Evolutionary conservation across 2,113 vertebrate species (phyloP).

Genomic region (Recurvirostra avosetta): DNA sequence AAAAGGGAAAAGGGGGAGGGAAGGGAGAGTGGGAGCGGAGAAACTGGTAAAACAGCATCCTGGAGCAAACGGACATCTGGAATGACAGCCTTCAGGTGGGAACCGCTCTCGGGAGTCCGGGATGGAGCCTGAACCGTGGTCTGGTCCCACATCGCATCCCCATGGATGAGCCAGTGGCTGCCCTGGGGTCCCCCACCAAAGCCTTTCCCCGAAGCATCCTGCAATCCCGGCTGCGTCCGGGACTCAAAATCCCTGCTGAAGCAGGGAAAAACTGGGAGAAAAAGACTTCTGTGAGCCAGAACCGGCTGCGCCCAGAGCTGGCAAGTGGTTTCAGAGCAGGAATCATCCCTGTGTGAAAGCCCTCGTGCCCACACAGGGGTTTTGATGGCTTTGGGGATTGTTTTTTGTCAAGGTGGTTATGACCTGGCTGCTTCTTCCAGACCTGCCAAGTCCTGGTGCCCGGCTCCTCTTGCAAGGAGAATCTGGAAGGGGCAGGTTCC

Average conservation of each 20-base stretch:
- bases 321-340: neutral
- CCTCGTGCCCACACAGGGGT: neutral
- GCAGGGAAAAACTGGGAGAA: neutral
- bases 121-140: neutral
- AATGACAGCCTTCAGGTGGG: neutral
- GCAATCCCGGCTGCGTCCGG: rapidly evolving
- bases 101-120: rapidly evolving
- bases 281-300: neutral
- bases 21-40: neutral
- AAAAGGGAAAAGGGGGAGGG: slow-evolving; percentile 17
- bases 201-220: neutral
- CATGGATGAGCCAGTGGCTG: neutral
- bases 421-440: neutral
- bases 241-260: neutral
- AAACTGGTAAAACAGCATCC: neutral
- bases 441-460: neutral
- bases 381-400: neutral
- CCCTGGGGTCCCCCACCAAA: neutral
- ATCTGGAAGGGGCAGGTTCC: neutral
- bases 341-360: neutral
- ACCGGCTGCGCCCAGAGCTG: neutral
- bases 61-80: neutral
- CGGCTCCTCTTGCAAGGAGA: neutral
- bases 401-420: neutral
- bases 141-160: rapidly evolving